Conservation (phyloP, 2,113 vertebrate species). For the Peromyscus polionotus region DNA sequence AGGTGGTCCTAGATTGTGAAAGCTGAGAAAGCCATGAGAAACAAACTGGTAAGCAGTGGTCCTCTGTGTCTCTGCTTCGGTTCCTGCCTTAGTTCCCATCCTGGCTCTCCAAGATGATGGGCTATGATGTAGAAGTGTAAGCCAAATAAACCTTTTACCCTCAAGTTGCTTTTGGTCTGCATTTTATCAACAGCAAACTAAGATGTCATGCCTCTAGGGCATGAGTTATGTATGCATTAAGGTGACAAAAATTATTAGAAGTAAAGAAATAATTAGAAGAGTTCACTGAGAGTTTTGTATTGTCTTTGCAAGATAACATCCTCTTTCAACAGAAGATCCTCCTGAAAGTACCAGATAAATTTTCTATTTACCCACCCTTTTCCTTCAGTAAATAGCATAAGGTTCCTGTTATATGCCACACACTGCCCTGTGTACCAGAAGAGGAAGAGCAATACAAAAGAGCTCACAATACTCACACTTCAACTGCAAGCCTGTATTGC, state of each 20-base stretch:
- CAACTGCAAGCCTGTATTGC: fast-evolving
- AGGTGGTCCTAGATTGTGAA: neutral
- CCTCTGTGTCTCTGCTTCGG: neutral
- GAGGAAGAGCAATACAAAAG: neutral
- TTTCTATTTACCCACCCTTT: neutral
- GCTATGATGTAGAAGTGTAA: neutral
- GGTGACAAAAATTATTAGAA: neutral
- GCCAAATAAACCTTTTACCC: neutral
- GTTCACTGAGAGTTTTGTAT: neutral
- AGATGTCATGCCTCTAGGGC: neutral
- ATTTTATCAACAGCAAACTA: neutral
- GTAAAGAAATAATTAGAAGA: neutral
- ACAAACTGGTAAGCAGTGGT: too few species aligned
- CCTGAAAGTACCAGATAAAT: neutral
- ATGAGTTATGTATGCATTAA: neutral
- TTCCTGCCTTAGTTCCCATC: neutral
- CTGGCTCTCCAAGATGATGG: neutral
- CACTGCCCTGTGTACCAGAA: neutral
- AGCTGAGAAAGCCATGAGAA: too few species aligned
- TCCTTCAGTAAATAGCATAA: neutral
- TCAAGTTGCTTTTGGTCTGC: neutral
- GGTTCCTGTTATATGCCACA: neutral
- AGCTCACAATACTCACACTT: neutral
- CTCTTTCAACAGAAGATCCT: neutral
- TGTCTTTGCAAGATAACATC: neutral